Evolutionary conservation across 2,888 invertebrate genomes (phyloP).

Genomic region (Drosophila helvetica): DNA sequence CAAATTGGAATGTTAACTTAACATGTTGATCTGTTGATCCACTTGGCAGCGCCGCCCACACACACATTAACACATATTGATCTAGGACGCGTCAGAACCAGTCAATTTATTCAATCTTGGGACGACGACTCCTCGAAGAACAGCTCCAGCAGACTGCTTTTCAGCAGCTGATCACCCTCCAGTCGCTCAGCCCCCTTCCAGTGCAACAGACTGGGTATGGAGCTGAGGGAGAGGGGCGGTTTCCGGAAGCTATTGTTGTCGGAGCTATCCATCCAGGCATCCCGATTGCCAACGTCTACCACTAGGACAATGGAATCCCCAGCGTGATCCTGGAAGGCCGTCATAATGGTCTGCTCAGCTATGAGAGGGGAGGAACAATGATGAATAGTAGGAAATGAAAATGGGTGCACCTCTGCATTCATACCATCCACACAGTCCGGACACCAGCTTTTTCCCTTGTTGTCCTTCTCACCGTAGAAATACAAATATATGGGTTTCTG

Average conservation of each 20-base stretch:
- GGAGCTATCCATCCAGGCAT: slow-evolving; percentile 88
- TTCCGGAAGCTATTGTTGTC: slow-evolving; percentile 91
- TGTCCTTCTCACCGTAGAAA: slow-evolving; percentile 81
- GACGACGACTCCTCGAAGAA: slow-evolving; percentile 88
- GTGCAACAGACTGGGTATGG: slow-evolving; percentile 87
- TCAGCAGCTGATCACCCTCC: slow-evolving; percentile 90
- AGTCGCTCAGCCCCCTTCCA: slow-evolving; percentile 87
- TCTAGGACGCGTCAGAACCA: no score
- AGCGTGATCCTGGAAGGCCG: slow-evolving; percentile 85
- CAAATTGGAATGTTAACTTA: no score
- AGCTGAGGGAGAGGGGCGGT: slow-evolving; percentile 87
- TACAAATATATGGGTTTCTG: slow-evolving; percentile 66
- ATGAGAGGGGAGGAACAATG: slow-evolving; percentile 79
- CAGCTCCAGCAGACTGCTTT: slow-evolving; percentile 89
- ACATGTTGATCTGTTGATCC: no score
- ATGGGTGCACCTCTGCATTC: slow-evolving; percentile 23
- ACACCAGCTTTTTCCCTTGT: slow-evolving; percentile 91
- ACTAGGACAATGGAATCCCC: slow-evolving; percentile 87
- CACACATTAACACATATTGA: no score
- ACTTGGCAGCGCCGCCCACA: no score
- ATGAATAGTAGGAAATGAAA: not conserved
- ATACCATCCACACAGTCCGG: slow-evolving; percentile 92
- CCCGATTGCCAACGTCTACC: slow-evolving; percentile 90
- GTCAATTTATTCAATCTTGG: no score
- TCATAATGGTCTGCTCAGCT: slow-evolving; percentile 87